A percentile compares a stretch with the other conserved stretches of the same genome.
These are phyloP conservation scores for Prunella strophiata DNA, from an alignment of 2,797 vertebrate species.

Conservation along the genomic window DNA sequence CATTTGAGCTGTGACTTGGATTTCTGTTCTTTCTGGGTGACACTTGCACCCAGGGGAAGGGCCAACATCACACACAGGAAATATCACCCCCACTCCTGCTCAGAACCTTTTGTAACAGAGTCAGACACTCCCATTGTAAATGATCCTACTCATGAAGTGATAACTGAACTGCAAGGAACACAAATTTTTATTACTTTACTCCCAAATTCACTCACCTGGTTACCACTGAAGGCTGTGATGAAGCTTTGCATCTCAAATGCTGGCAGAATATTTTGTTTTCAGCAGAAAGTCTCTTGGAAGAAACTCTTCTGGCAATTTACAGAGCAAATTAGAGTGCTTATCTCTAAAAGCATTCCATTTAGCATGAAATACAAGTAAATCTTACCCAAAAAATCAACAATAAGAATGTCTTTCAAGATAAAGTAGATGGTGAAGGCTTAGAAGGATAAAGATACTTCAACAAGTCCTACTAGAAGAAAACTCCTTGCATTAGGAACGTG, in stretches of 20 bases:
- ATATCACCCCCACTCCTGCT: not conserved
- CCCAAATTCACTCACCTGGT: not conserved
- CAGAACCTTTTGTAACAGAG: not conserved
- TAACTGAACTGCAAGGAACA: not conserved
- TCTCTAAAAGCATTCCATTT: conserved; percentile 16
- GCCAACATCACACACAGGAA: not conserved
- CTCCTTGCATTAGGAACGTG: not conserved
- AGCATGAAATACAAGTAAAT: not conserved
- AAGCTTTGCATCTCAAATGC: not conserved
- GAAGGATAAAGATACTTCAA: not conserved
- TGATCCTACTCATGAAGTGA: not conserved
- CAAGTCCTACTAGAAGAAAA: not conserved
- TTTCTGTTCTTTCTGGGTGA: not conserved
- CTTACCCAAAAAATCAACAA: not conserved
- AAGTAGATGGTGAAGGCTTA: not conserved
- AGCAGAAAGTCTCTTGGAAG: not conserved
- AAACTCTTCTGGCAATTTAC: not conserved
- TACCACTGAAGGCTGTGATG: not conserved
- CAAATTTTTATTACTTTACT: not conserved
- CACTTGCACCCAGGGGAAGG: not conserved
- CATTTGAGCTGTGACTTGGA: not conserved
- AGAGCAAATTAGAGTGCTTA: not conserved
- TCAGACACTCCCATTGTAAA: not conserved
- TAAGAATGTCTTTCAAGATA: not conserved
- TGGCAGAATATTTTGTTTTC: not conserved